Evolutionary conservation across 2,888 invertebrate genomes (phyloP), one percentile per base, ranked within the genome.

Genomic region (Chymomyza procnemis): DNA sequence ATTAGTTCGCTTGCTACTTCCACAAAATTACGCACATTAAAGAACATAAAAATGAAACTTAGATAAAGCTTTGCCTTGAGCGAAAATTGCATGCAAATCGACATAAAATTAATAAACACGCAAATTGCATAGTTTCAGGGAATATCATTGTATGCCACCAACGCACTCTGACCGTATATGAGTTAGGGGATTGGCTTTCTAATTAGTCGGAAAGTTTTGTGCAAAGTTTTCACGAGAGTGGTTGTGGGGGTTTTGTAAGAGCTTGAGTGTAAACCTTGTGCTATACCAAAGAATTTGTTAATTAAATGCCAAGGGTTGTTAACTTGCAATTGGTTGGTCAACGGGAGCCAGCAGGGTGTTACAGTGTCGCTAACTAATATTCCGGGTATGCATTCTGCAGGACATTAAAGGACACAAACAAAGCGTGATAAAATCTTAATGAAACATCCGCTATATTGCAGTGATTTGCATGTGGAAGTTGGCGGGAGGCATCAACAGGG

Each of bases 91-190:
- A 83, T 83, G 85, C 83, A 86, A 83, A 83, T 83, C 69, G 83
- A 81, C 83, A 83, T 86, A 68, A 81, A 84, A 81, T 83, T 83
- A 83, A 86, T 86, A 84, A 73, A 81, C 79, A 79, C 69, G 79
- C 85, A 78, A 84, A 79, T 86, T 84, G 78, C 85, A 61, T 67
- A 56, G 65, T 68, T 76, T 34, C 12, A 21, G 5, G 14, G 50
- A 14, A n/a, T 41, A 41, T 41, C 34, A 12, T 41, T 12, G 34
- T 41, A 41, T 26, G 6, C 4, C 12, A 41, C 34, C 9, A 30
- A 6, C 30, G n/a, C 34, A 9, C 22, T 46, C 56, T 26, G 48
- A 12, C 56, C n/a, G n/a, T n/a, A 47, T 18, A 60, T 16, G 56
- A 63, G 61, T 21, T 21, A 3, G 30, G 56, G 34, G 5, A 3